A percentile compares a stretch with the other conserved stretches of the same genome.
These are phyloP conservation scores for Mastigias papua DNA, from an alignment of 30 jellyfish, hydroid and myxozoan genomes.

Conservation along the genomic window DNA sequence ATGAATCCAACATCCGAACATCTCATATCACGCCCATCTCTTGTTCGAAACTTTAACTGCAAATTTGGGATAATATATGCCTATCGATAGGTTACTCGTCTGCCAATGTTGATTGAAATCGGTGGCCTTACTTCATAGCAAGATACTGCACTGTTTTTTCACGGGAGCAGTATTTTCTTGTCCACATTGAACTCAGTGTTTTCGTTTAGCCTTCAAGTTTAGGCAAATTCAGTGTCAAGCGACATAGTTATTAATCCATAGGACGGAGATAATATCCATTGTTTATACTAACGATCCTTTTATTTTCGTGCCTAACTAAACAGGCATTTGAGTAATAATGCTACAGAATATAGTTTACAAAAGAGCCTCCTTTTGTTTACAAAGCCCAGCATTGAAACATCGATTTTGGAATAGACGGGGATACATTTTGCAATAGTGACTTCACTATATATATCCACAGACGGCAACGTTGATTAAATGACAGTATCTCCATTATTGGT, in stretches of 20 bases:
- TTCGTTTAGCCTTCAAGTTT: background rate
- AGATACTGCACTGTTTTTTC: background rate
- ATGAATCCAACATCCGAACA: too few species aligned
- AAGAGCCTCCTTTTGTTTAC: conserved; percentile 6
- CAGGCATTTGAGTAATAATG: conserved; percentile 6
- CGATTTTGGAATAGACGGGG: background rate
- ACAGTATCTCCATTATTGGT: too few species aligned
- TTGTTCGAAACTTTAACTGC: too few species aligned
- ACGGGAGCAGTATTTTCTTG: background rate
- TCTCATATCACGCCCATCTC: too few species aligned
- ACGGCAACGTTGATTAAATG: background rate
- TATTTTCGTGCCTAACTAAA: conserved; percentile 19
- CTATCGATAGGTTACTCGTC: too few species aligned
- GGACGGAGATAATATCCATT: conserved; percentile 13
- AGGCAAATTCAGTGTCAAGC: background rate
- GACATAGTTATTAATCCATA: background rate
- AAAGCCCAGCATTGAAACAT: background rate
- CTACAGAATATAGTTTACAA: conserved; percentile 4
- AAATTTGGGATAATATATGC: too few species aligned
- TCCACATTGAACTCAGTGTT: background rate
- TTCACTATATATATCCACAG: background rate
- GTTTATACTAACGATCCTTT: conserved; percentile 12
- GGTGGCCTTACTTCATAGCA: too few species aligned
- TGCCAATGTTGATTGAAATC: too few species aligned
- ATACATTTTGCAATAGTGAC: background rate